A percentile compares a stretch with the other conserved stretches of the same genome.
These are phyloP conservation scores for Plutomurus gul DNA, from an alignment of 1,140 invertebrate genomes.

Conservation along the genomic window DNA sequence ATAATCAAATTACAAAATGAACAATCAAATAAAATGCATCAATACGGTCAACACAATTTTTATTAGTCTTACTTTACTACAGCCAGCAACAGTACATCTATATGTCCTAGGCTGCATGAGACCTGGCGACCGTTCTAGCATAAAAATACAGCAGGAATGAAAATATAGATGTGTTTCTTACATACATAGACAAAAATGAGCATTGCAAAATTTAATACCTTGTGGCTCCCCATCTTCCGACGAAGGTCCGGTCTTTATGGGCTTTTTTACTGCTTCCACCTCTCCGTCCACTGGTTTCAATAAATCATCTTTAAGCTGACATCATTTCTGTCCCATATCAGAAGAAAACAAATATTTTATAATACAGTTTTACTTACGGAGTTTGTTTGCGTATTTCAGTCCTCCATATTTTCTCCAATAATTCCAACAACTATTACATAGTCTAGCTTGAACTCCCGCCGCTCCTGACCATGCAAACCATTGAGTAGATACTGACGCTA, in stretches of 20 bases:
- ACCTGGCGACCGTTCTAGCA: conserved; percentile 40
- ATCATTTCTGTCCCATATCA: conserved; percentile 4
- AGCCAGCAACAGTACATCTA: conserved; percentile 84
- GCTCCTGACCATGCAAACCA: conserved; percentile 95
- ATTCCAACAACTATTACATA: conserved; percentile 92
- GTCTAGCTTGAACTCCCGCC: conserved; percentile 81
- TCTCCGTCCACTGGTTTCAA: conserved; percentile 38
- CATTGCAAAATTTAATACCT: conserved; percentile 15
- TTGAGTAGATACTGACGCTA: conserved; percentile 75
- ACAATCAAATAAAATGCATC: too few species aligned
- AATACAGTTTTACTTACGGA: conserved; percentile 57
- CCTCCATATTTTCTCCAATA: conserved; percentile 99
- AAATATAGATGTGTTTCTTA: not conserved
- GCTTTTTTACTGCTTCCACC: conserved; percentile 55
- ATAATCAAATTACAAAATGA: not conserved
- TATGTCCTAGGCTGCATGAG: conserved; percentile 65
- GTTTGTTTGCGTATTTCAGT: conserved; percentile 70
- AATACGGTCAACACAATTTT: too few species aligned
- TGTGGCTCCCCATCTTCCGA: conserved; percentile 45
- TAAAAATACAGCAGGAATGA: not conserved
- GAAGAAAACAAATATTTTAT: not conserved
- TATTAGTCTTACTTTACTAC: conserved; percentile 69
- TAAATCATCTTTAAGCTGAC: conserved; percentile 22
- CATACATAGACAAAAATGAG: not conserved
- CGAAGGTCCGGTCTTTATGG: conserved; percentile 55